Percentiles rank a stretch among this genome's conserved stretches.
Evolutionary conservation across 1,140 invertebrate species (phyloP).

Genomic region (Nilaparvata lugens): DNA sequence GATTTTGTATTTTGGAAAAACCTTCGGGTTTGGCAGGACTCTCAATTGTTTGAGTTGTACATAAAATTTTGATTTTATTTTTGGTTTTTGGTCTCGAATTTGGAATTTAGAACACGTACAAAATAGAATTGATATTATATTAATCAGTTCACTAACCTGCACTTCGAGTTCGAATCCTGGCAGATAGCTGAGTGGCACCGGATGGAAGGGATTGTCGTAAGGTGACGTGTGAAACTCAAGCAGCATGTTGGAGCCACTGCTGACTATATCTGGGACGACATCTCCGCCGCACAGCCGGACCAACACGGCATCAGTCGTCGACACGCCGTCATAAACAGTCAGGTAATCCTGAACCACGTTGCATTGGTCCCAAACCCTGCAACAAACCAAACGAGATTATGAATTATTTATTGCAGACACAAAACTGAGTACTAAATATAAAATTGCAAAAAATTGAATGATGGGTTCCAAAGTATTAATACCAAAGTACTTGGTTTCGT

Average conservation of each 20-base stretch:
- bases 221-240: constrained; percentile 74
- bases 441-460: too few relatives aligned
- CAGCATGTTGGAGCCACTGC: constrained; percentile 64
- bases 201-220: constrained; percentile 71
- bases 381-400: constrained; percentile 2
- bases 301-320: constrained; percentile 56
- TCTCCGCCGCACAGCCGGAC: constrained; percentile 75
- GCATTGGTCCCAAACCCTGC: constrained; percentile 69
- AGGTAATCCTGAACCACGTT: constrained; percentile 72
- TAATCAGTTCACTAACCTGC: constrained; percentile 23
- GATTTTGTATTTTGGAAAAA: too few relatives aligned
- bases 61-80: too few relatives aligned
- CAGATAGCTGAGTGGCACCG: constrained; percentile 61
- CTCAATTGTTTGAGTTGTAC: too few relatives aligned
- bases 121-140: too few relatives aligned
- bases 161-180: constrained; percentile 62
- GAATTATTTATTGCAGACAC: too few relatives aligned
- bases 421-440: too few relatives aligned
- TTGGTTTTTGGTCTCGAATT: too few relatives aligned
- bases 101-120: too few relatives aligned
- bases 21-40: too few relatives aligned
- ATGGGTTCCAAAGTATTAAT: too few relatives aligned
- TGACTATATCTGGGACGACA: constrained; percentile 67
- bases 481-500: too few relatives aligned
- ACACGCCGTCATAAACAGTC: constrained; percentile 72